Evolutionary conservation across 2,888 invertebrate genomes (phyloP), one percentile per base, ranked within the genome.

Genomic region (Orchesella flavescens): DNA sequence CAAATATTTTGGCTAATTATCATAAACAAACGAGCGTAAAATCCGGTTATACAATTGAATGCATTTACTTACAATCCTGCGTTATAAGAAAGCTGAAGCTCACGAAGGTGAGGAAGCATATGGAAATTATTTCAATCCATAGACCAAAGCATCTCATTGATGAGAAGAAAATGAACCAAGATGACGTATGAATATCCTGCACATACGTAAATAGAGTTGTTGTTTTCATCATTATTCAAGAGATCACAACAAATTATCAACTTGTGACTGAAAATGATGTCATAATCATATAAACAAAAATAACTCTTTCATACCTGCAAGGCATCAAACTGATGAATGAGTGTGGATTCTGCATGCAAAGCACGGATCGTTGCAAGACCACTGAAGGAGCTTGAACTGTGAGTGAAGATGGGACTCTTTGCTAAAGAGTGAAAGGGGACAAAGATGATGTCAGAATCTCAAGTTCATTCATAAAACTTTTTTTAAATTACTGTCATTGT

Each of bases 71-170:
- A 91, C 90, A 88, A 44, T 89, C 92, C 43, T 93, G 92, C 71
- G 94, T 91, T 0, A 93, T 71, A 12, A 94, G 91, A 88, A 97
- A 96, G 89, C 95, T 95, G 88, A 96, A 91, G 0, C 97, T 96
- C 0, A 98, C 97, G 63, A 95, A 90, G 0, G 93, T 93, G 83
- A 98, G 95, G 90, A 97, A 98, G 5, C 95, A 86, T 0, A 96
- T 93, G 89, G 97, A 97, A 76, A 97, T 93, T 87, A 95, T 92
- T 90, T 99, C 99, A 88, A 98, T 91, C 93, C 95, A 95, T 89
- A 97, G 95, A 0, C 97, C 98, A 89, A 99, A 97, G 87, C 98
- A 97, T 84, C 98, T 93, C n/a, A 96, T 95, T 3, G 96, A 94
- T 0, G 95, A 93, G 75, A 98, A 93, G 90, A 97, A 97, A 89